These are phyloP conservation scores for Moxostoma hubbsi DNA, from an alignment of 2,797 vertebrate genomes.

Conservation along the genomic window DNA sequence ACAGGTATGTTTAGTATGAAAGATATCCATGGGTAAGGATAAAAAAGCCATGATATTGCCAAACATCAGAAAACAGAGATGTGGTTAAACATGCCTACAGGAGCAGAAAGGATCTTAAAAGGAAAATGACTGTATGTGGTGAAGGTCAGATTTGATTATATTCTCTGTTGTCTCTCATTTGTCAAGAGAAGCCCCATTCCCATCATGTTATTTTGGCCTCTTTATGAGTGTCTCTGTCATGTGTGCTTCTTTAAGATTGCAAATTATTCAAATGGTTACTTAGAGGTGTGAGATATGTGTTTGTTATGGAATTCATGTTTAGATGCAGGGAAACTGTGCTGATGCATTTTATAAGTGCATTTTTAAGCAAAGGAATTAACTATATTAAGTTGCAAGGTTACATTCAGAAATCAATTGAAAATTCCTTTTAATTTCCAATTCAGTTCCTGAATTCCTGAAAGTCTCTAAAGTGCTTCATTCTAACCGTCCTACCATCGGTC, in stretches of 20 bases:
- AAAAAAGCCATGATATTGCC: neutral
- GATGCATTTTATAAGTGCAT: too few relatives aligned
- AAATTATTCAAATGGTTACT: neutral
- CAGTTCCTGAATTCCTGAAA: too few relatives aligned
- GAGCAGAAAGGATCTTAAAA: conserved; percentile 15
- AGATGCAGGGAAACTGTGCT: too few relatives aligned
- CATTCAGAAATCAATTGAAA: too few relatives aligned
- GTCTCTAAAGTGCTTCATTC: too few relatives aligned
- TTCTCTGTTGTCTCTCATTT: conserved; percentile 17
- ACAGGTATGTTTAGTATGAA: conserved; percentile 25
- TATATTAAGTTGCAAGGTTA: too few relatives aligned
- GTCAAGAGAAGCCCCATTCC: neutral
- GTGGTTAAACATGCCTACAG: conserved; percentile 12
- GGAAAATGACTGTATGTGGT: conserved; percentile 3
- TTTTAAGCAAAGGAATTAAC: too few relatives aligned
- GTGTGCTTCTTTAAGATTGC: neutral
- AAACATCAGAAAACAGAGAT: conserved; percentile 5
- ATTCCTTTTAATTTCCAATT: too few relatives aligned
- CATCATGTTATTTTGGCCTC: neutral
- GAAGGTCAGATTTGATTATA: conserved; percentile 17
- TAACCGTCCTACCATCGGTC: too few relatives aligned
- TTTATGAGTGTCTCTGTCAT: neutral
- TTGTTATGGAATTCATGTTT: too few relatives aligned
- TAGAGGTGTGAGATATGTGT: too few relatives aligned
- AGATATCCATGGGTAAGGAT: neutral